Evolutionary conservation across 2,113 vertebrate species (phyloP).

Genomic region (Hyperoodon ampullatus): DNA sequence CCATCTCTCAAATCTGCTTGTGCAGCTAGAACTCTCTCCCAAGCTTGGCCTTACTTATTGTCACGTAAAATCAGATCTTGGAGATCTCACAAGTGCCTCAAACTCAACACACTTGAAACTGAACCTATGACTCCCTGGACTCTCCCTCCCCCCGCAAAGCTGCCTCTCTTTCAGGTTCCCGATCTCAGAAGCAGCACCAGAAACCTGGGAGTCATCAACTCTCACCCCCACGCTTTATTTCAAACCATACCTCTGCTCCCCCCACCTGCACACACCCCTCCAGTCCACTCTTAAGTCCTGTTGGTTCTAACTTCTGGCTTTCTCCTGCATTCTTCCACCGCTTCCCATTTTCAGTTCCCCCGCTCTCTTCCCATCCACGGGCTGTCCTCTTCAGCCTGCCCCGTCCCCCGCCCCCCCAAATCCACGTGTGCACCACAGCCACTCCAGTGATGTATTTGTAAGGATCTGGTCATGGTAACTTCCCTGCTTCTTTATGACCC

Average conservation of each 20-base stretch:
- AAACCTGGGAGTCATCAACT: neutral
- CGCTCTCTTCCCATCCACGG: neutral
- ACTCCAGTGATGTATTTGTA: neutral
- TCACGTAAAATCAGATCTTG: neutral
- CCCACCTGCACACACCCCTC: neutral
- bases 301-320: neutral
- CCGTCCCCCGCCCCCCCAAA: fast-evolving
- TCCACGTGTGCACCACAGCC: neutral
- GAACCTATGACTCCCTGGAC: neutral
- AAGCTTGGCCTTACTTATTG: neutral
- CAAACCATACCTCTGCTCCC: neutral
- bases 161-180: neutral
- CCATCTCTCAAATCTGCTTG: neutral
- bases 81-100: neutral
- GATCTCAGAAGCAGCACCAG: neutral
- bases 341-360: neutral
- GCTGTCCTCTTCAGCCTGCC: too few relatives aligned
- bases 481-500: neutral
- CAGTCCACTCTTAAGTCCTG: neutral
- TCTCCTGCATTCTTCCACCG: neutral
- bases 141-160: neutral
- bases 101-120: neutral
- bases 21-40: neutral
- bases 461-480: neutral
- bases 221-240: neutral